Percentiles rank a stretch among this genome's conserved stretches.
Evolutionary conservation across 2,797 vertebrate genomes (phyloP).

Genomic region (Crocidura indochinensis): DNA sequence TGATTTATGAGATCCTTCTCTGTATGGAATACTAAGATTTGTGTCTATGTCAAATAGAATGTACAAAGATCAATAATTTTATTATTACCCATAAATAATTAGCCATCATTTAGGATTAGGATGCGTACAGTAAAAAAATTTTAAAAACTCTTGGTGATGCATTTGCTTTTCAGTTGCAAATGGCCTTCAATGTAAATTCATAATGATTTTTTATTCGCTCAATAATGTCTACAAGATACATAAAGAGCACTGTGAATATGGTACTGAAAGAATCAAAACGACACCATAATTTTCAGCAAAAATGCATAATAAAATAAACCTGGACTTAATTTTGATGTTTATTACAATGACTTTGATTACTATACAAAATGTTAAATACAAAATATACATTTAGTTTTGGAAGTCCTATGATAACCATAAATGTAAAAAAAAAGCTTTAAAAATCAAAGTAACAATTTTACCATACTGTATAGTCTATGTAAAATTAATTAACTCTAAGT

Average conservation of each 20-base stretch:
- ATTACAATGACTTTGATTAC: conserved; percentile 5
- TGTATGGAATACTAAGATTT: conserved; percentile 33
- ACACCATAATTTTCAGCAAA: conserved; percentile 50
- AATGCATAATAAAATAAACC: conserved; percentile 44
- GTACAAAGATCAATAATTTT: conserved; percentile 11
- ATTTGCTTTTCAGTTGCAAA: not conserved
- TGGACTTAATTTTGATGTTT: conserved; percentile 56
- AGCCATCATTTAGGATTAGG: conserved; percentile 46
- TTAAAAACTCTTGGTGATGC: not conserved
- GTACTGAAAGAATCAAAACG: conserved; percentile 20
- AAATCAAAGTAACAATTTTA: conserved; percentile 60
- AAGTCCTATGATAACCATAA: conserved; percentile 11
- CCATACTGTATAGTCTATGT: not conserved
- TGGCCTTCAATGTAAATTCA: conserved; percentile 31
- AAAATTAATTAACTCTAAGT: conserved; percentile 31
- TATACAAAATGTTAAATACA: conserved; percentile 4
- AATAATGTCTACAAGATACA: not conserved
- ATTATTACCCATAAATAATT: conserved; percentile 31
- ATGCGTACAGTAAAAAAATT: not conserved
- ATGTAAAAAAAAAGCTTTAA: conserved; percentile 49
- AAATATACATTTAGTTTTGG: conserved; percentile 10
- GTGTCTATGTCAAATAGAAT: conserved; percentile 21
- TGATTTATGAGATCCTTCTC: not conserved
- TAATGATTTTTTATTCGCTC: not conserved
- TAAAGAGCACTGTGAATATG: conserved; percentile 7